Evolutionary conservation across 2,888 invertebrate species (phyloP).

Genomic region (Ramazzottius varieornatus): DNA sequence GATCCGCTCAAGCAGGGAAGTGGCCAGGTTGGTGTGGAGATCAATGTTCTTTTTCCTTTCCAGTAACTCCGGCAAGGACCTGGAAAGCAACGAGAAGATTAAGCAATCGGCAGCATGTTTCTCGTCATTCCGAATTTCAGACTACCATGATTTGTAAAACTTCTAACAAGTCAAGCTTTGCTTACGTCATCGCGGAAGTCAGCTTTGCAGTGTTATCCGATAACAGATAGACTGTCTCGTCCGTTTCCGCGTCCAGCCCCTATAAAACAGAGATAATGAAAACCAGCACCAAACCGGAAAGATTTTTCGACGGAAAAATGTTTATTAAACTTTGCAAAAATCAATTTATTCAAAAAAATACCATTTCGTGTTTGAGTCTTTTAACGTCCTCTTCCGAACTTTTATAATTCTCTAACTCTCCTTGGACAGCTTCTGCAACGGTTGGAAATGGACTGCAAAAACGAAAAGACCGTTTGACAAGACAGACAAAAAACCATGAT

Average conservation of each 20-base stretch:
- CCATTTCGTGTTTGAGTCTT: conserved; percentile 69
- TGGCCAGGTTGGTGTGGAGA: conserved; percentile 94
- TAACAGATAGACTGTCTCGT: conserved; percentile 47
- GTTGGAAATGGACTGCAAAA: conserved; percentile 27
- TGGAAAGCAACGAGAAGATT: too few species aligned
- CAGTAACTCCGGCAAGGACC: conserved; percentile 71
- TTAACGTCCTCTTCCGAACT: conserved; percentile 88
- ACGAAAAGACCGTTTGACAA: too few species aligned
- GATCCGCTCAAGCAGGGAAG: conserved; percentile 32
- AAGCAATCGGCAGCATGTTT: too few species aligned
- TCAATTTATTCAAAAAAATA: too few species aligned
- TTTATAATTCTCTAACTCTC: conserved; percentile 78
- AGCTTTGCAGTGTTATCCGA: conserved; percentile 73
- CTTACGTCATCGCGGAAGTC: conserved; percentile 51
- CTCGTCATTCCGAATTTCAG: too few species aligned
- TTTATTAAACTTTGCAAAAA: too few species aligned
- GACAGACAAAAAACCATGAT: conserved; percentile 5
- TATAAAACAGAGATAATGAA: conserved; percentile 14
- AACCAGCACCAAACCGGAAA: too few species aligned
- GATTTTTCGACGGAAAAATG: too few species aligned
- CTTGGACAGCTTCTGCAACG: conserved; percentile 95
- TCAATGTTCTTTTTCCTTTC: conserved; percentile 92
- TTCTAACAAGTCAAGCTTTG: conserved; percentile 23
- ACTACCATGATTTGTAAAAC: conserved; percentile 2
- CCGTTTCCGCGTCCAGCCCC: conserved; percentile 62